phyloP scores from a whole-genome alignment of 2,113 vertebrate species.

The Mesoclemmys tuberculata region DNA sequence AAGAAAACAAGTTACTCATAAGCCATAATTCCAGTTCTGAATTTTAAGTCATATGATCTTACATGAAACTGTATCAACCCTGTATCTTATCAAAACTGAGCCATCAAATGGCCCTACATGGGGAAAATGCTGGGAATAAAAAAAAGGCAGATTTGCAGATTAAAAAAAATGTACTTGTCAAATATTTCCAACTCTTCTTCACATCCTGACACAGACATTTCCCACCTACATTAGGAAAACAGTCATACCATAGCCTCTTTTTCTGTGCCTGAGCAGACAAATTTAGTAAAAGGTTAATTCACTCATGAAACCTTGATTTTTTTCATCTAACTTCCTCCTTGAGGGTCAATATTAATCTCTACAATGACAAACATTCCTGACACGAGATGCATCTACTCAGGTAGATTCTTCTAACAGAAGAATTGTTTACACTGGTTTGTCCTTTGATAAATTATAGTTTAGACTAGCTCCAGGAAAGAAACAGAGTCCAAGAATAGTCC shows the following conservation, averaged over 20 bases:
- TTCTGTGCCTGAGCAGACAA: background rate
- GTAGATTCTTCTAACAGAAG: background rate
- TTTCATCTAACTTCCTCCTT: background rate
- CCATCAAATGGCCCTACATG: background rate
- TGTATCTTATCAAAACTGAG: background rate
- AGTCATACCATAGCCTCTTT: background rate
- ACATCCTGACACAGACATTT: background rate
- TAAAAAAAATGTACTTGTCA: background rate
- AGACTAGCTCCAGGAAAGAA: background rate
- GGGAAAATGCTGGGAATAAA: background rate
- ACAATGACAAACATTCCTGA: background rate
- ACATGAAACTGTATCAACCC: rapidly evolving
- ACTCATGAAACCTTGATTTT: background rate
- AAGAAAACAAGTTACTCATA: background rate
- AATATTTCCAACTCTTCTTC: rapidly evolving
- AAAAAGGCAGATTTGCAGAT: background rate
- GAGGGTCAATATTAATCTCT: background rate
- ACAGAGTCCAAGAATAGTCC: background rate
- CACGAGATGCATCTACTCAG: background rate
- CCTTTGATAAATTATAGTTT: background rate
- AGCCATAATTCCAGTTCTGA: background rate
- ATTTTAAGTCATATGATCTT: background rate
- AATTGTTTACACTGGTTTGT: background rate
- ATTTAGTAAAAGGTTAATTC: background rate
- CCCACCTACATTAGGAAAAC: background rate